phyloP scores from a whole-genome alignment of 30 jellyfish, hydroid and myxozoan genomes.

The Turritopsis rubra region DNA sequence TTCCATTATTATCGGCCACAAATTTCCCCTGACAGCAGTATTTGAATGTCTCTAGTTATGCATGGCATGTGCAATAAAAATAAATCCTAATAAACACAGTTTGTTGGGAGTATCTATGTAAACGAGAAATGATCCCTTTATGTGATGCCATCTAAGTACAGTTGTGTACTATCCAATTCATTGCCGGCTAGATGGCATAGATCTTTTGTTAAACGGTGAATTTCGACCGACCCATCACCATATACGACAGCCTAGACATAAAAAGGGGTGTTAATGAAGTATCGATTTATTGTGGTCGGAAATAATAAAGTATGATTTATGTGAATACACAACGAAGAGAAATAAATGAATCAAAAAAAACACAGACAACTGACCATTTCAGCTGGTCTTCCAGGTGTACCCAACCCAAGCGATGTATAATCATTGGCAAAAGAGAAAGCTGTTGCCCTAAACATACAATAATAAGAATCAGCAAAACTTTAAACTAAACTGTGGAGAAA shows the following conservation, averaged over 20 bases:
- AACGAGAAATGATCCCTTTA: no score
- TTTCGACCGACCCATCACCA: slow-evolving; percentile 54
- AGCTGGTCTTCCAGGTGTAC: slow-evolving; percentile 34
- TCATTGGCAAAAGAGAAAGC: slow-evolving; percentile 38
- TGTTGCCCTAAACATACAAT: slow-evolving; percentile 16
- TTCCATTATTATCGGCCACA: no score
- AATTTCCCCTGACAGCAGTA: no score
- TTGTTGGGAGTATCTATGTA: no score
- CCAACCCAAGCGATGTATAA: slow-evolving; percentile 28
- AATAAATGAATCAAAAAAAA: background rate
- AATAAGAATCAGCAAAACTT: background rate
- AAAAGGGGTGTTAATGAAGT: background rate
- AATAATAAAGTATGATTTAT: background rate
- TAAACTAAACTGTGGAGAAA: background rate
- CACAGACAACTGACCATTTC: slow-evolving; percentile 28
- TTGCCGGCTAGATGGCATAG: slow-evolving; percentile 21
- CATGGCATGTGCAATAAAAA: no score
- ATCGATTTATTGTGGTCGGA: background rate
- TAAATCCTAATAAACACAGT: no score
- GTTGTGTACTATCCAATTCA: slow-evolving; percentile 25
- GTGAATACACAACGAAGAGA: background rate
- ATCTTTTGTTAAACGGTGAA: slow-evolving; percentile 34
- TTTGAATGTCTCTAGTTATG: no score
- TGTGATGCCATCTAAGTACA: slow-evolving; percentile 17
- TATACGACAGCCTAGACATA: slow-evolving; percentile 43